Base-by-base conservation (phyloP, 1,140 invertebrate genomes). In the Dendrolimus kikuchii region DNA sequence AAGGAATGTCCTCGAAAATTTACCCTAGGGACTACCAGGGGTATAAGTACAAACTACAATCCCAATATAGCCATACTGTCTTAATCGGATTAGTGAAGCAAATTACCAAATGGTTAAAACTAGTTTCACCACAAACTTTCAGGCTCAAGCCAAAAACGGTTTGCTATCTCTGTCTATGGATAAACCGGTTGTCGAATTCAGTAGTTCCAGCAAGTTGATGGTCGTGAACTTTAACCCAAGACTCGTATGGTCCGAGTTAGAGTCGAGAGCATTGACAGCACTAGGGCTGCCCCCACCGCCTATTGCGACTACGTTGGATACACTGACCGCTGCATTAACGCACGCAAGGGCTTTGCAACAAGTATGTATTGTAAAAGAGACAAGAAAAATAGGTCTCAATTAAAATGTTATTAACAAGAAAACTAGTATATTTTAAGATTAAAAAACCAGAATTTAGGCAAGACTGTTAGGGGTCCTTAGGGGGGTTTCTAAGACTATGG, bases 291-390 rank as follows among this genome's bases (percentile, higher is more conserved):
- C 89, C 43, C 92, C 97, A 42, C 95, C 96, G 2, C 90, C 92
- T 51, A 93, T 98, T 37, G 88, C 91, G 43, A 88, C 93, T 23
- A 90, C 91, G 1, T 89, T 92, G 3, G 84, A 84, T 8, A 74
- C 88, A 59, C 94, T 94, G 0, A 90, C 93, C 66, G 92, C 92
- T 55, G 96, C 96, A 71, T 92, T 95, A 79, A 89, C 90, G 57
- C 88, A 89, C 62, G 97, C 96, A 0, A 91, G 95, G 49, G 90
- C 93, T 37, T 83, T 99, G 40, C 95, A 98, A 85, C 96, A 96
- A 87, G 93, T 93, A 78, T 39, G 5, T 50, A 10, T 50, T 38
- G 7, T 23, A 23, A 23, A 23, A 23, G 23, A 23, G 23, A 23
- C 23, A 23, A 23, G 23, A 23, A 23, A 23, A 23, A 23, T 23